A percentile compares a stretch with the other conserved stretches of the same genome.
Conservation (phyloP, 2,797 vertebrate genomes). For the Catamblyrhynchus diadema region DNA sequence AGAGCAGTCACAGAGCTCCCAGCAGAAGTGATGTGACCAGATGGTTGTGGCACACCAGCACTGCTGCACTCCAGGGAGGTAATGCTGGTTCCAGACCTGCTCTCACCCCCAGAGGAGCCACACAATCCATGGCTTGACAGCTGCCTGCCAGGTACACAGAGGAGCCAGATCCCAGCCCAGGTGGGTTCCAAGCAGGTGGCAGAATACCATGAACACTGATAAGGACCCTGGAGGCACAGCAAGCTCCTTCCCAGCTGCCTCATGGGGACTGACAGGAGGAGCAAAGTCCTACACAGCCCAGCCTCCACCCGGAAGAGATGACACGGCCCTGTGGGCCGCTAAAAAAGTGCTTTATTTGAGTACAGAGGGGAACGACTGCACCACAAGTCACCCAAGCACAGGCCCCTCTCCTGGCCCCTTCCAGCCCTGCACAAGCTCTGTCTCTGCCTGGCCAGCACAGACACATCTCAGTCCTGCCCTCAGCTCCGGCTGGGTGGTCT, state of each 20-base stretch:
- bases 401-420: background rate
- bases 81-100: rapidly evolving
- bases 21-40: background rate
- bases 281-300: background rate
- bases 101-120: background rate
- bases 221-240: background rate
- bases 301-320: background rate
- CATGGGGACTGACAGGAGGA: background rate
- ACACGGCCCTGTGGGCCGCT: background rate
- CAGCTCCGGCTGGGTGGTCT: rapidly evolving
- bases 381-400: background rate
- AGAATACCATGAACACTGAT: background rate
- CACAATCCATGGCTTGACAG: rapidly evolving
- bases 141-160: rapidly evolving
- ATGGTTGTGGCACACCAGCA: rapidly evolving
- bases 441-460: background rate
- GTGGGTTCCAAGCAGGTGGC: rapidly evolving
- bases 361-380: background rate
- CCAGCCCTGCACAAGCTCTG: background rate
- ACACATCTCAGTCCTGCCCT: background rate
- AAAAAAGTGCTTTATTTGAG: slow-evolving; percentile 55
- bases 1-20: rapidly evolving
- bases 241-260: background rate
- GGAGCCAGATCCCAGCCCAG: rapidly evolving
- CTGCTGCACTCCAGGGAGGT: background rate